Evolutionary conservation across 2,797 vertebrate genomes (phyloP).

Genomic region (Sebastolobus altivelis): DNA sequence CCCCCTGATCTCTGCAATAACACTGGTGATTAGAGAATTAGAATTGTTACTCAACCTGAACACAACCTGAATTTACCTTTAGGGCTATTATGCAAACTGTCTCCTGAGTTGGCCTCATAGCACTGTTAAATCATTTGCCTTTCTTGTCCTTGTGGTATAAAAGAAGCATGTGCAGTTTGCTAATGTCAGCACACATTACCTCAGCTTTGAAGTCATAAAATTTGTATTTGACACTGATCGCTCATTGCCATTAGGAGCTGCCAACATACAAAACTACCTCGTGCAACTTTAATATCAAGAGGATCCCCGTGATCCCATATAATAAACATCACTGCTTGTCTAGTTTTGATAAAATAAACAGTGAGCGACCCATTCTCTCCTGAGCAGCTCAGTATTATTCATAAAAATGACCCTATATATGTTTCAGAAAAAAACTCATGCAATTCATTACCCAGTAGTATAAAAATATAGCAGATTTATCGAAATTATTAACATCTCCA

Average conservation of each 20-base stretch:
- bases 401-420: background rate
- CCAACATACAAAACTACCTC: constrained; percentile 26
- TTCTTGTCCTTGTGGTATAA: background rate
- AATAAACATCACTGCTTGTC: constrained; percentile 18
- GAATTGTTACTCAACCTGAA: background rate
- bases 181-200: constrained; percentile 11
- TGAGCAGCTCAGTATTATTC: background rate
- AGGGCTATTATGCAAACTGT: constrained; percentile 10
- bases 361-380: background rate
- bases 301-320: background rate
- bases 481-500: background rate
- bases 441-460: background rate
- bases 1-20: background rate
- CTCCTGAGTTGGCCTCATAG: background rate
- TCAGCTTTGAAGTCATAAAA: constrained; percentile 30
- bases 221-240: constrained; percentile 26
- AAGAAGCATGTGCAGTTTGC: constrained; percentile 2
- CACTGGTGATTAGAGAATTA: background rate
- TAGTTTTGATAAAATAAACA: background rate
- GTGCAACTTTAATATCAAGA: constrained; percentile 16
- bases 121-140: constrained; percentile 14
- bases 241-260: constrained; percentile 13
- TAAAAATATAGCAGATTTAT: background rate
- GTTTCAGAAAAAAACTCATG: background rate
- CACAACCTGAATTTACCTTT: constrained; percentile 23